phyloP scores from a whole-genome alignment of 1,140 invertebrate species.

The Anastatus disparis region DNA sequence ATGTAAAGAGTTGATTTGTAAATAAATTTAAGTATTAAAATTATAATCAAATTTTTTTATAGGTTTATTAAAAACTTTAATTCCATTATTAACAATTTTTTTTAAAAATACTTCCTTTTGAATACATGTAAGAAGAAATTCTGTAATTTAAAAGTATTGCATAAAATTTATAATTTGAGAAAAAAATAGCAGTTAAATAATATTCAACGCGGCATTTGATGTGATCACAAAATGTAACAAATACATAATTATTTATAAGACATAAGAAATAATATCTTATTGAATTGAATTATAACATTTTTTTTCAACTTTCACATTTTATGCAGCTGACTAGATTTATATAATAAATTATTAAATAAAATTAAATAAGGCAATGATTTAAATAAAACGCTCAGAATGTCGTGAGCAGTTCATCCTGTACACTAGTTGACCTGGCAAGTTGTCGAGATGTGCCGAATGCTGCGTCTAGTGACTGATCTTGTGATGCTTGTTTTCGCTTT shows the following conservation, averaged over 20 bases:
- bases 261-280: constrained; percentile 3
- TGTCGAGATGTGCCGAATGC: constrained; percentile 68
- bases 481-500: constrained; percentile 70
- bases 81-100: constrained; percentile 16
- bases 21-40: constrained; percentile 62
- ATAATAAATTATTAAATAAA: constrained; percentile 12
- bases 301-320: background rate
- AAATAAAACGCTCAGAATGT: constrained; percentile 57
- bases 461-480: constrained; percentile 68
- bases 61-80: constrained; percentile 27
- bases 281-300: background rate
- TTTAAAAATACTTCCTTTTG: constrained; percentile 23
- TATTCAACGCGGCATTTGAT: too few relatives aligned
- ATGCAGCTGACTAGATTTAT: constrained; percentile 19
- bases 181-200: too few relatives aligned
- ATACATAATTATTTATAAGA: constrained; percentile 3
- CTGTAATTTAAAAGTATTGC: background rate
- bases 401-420: constrained; percentile 82
- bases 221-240: constrained; percentile 14
- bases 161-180: background rate
- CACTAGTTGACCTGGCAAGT: constrained; percentile 80
- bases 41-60: constrained; percentile 47
- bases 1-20: constrained; percentile 54
- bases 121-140: background rate
- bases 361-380: background rate